These are phyloP conservation scores for Noturus placidus DNA, from an alignment of 2,113 vertebrate genomes.

Conservation along the genomic window DNA sequence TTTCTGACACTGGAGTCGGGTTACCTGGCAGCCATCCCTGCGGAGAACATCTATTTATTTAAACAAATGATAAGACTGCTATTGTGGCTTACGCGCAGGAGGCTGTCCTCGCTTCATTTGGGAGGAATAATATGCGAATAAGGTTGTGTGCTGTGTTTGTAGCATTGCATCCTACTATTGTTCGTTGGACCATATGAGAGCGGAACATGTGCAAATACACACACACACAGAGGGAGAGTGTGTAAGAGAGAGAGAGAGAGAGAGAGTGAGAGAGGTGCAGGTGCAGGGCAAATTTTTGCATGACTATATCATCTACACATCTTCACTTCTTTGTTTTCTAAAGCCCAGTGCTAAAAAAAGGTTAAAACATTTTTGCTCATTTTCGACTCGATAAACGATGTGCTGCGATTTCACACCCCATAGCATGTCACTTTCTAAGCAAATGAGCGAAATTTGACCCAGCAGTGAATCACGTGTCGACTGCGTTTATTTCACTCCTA, in stretches of 20 bases:
- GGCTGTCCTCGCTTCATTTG: background rate
- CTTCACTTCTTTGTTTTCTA: background rate
- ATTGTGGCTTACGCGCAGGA: background rate
- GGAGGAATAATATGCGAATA: background rate
- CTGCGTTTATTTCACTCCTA: background rate
- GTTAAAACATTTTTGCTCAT: no score
- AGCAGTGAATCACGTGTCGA: background rate
- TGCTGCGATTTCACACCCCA: background rate
- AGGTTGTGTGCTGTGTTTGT: background rate
- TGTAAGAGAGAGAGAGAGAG: background rate
- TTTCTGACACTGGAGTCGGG: slow-evolving; percentile 47
- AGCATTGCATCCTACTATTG: background rate
- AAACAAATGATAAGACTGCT: background rate
- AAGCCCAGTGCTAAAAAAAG: no score
- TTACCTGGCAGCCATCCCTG: slow-evolving; percentile 39
- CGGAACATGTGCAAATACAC: background rate
- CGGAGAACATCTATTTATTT: slow-evolving; percentile 29
- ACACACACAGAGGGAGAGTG: background rate
- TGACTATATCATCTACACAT: background rate
- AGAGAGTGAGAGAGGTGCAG: background rate
- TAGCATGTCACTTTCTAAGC: background rate
- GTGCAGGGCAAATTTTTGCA: background rate
- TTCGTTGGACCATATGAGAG: background rate
- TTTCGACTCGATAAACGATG: background rate
- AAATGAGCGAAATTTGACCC: background rate